Base-by-base conservation (phyloP, 1,140 invertebrate species). In the Drosophila orosa region DNA sequence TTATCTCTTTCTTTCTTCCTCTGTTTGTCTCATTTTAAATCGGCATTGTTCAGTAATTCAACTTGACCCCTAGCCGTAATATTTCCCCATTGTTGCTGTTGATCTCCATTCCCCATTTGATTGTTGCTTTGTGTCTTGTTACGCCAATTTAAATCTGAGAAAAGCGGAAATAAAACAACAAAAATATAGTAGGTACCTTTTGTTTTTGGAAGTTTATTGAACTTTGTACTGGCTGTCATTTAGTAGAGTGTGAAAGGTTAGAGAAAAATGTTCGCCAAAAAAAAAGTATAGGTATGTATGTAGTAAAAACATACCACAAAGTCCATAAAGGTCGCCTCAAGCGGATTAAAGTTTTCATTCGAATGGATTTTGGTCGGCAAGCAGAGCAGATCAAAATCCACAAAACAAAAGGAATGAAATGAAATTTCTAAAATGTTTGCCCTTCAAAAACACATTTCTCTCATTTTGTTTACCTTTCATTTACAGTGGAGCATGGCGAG, bases 101-200 rank as follows among this genome's bases (percentile, higher is more conserved):
- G 19, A 45, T 55, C 33, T 52, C 47, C 60, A 50, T 57, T n/a
- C n/a, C n/a, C 45, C 39, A 45, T 58, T 57, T 48, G 40, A 62
- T 81, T 77, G 74, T 67, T 68, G 56, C 52, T 58, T 62, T 62
- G 42, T 47, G 35, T 73, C 69, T 80, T 74, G 77, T 76, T 80
- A 77, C 62, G 79, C 84, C 84, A 83, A 85, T 85, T 85, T 78
- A 86, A 67, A 74, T 74, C 72, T 66, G 67, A 63, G 61, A 60
- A 63, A 63, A 78, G 76, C 73, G 65, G 80, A 80, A 80, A 80
- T 68, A 45, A 87, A 87, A 83, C 65, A 69, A 29, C n/a, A 17
- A 60, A 85, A 63, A 63, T 84, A 1, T 33, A 33, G 3, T 31
- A 31, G 3, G 1, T 35, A 22, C 6, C 59, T 78, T 27, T 37